These are phyloP conservation scores for Agrilus mali DNA, from an alignment of 2,888 invertebrate genomes.

Conservation along the genomic window DNA sequence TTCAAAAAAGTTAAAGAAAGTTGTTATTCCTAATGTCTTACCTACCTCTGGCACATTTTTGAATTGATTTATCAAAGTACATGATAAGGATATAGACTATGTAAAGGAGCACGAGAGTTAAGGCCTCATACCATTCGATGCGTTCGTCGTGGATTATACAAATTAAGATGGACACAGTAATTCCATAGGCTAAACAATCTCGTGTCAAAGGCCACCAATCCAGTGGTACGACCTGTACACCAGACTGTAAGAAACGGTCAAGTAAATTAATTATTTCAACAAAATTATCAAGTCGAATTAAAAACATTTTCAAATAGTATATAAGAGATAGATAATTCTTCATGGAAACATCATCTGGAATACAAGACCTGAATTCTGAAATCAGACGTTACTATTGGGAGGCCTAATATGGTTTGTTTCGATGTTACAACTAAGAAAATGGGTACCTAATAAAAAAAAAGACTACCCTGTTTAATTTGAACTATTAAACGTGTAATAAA, in stretches of 20 bases:
- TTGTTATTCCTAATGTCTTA: neutral
- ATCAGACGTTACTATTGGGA: too few relatives aligned
- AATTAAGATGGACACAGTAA: slow-evolving; percentile 61
- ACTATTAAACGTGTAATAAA: too few relatives aligned
- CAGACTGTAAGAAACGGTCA: slow-evolving; percentile 24
- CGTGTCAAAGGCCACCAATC: slow-evolving; percentile 73
- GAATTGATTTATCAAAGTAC: slow-evolving; percentile 63
- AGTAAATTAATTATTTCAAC: too few relatives aligned
- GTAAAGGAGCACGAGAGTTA: slow-evolving; percentile 58
- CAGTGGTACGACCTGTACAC: slow-evolving; percentile 49
- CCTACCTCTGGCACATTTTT: slow-evolving; percentile 62
- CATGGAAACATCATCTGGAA: too few relatives aligned
- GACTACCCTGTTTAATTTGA: too few relatives aligned
- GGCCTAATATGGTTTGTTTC: neutral
- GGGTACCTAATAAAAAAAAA: too few relatives aligned
- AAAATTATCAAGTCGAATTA: too few relatives aligned
- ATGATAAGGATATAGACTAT: slow-evolving; percentile 58
- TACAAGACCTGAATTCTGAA: too few relatives aligned
- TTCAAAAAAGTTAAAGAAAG: neutral
- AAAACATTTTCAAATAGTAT: too few relatives aligned
- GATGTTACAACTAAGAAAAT: too few relatives aligned
- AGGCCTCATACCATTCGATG: slow-evolving; percentile 72
- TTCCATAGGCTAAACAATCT: slow-evolving; percentile 61
- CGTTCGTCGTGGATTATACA: slow-evolving; percentile 59
- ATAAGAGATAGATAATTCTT: too few relatives aligned